phyloP scores from a whole-genome alignment of 2,113 vertebrate species.

The Balaenoptera acutorostrata region DNA sequence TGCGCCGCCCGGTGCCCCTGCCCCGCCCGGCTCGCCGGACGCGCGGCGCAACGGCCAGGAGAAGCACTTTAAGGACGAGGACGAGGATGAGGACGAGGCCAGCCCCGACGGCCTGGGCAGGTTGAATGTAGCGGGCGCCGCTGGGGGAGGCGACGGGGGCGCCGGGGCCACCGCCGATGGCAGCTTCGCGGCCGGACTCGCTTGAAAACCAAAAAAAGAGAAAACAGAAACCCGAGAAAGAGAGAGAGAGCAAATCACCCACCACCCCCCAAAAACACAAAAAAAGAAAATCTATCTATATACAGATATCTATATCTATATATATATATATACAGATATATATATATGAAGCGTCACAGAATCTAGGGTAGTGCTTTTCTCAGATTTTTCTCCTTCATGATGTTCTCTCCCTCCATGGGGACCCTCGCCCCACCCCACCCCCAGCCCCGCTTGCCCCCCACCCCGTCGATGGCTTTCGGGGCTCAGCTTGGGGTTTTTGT shows the following conservation, averaged over 20 bases:
- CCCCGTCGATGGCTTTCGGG: neutral
- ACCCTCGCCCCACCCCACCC: conserved; percentile 26
- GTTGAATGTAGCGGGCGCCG: conserved; percentile 80
- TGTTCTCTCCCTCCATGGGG: conserved; percentile 60
- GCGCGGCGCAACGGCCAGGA: conserved; percentile 78
- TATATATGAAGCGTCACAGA: conserved; percentile 75
- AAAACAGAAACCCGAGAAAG: conserved; percentile 36
- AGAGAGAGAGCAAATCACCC: conserved; percentile 25
- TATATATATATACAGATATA: conserved; percentile 67
- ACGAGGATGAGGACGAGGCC: conserved; percentile 75
- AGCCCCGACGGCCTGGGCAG: conserved; percentile 67
- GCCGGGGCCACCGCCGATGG: conserved; percentile 71
- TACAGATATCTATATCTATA: conserved; percentile 61
- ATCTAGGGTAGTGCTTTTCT: conserved; percentile 80
- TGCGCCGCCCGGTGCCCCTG: conserved; percentile 45
- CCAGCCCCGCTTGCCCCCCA: neutral
- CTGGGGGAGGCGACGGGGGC: conserved; percentile 69
- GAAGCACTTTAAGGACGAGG: conserved; percentile 79
- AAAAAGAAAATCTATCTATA: conserved; percentile 66
- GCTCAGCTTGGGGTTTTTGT: neutral
- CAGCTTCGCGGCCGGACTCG: conserved; percentile 76
- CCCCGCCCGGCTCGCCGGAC: conserved; percentile 36
- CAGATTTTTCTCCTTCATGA: conserved; percentile 72
- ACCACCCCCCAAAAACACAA: conserved; percentile 50
- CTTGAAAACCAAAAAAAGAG: conserved; percentile 72